Evolutionary conservation across 92 coral and sea anemone genomes (phyloP), one percentile per base, ranked within the genome.

Genomic region (Heteractis magnifica): DNA sequence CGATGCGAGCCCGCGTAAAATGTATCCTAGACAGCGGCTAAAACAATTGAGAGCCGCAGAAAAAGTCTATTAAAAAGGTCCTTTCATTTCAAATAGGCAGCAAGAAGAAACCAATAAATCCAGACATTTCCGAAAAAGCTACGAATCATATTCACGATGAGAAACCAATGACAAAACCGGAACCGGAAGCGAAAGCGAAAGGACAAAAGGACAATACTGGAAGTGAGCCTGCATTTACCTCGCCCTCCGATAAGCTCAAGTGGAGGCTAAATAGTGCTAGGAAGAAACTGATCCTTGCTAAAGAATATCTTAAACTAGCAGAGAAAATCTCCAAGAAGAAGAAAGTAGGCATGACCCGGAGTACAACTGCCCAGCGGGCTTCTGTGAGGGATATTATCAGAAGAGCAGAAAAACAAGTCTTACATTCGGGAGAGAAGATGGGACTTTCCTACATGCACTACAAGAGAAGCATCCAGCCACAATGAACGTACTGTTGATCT

Each of bases 381-480:
- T 87, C 84, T 52, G 94, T 95, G 9, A 92, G 88, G 65, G 87
- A 90, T 64, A 89, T 95, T n/a, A 95, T 95, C 49, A 72, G 85
- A 12, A 93, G 88, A 60, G 97, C 98, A 12, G 98, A 95, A 53
- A 80, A 78, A 41, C 95, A 92, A 19, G 72, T 95, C 53, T 88
- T 95, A 18, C 92, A 92, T 80, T 90, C 98, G 15, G 98, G 98
- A 21, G 98, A 95, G 65, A 91, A 86, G 56, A 89, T 95, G 94
- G 98, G 98, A 34, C 91, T 95, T 6, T 97, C 94, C 52, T 95
- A 95, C 21, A 90, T 95, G 87, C 98, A 95, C 85, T 95, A 88
- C 53, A 91, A 94, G 83, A 81, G 83, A 65, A 77, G 80, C 49
- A 18, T 18, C 49, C 0, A 68, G 23, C 23, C 3, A 18, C 20